Percentiles rank a stretch among this genome's conserved stretches.
Evolutionary conservation across 2,113 vertebrate species (phyloP).

Genomic region (Eurystomus gularis): DNA sequence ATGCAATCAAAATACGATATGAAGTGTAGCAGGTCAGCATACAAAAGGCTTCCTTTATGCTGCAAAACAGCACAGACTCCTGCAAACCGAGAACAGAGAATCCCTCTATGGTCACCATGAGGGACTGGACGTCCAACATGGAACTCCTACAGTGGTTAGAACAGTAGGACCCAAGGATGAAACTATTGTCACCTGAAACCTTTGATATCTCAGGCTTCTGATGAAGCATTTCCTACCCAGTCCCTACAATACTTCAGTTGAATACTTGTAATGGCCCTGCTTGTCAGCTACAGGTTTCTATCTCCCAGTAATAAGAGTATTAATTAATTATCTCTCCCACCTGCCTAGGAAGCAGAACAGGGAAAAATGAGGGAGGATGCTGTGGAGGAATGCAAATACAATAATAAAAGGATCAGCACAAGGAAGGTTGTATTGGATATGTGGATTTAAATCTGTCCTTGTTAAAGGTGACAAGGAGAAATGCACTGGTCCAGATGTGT

Average conservation of each 20-base stretch:
- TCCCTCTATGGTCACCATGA: not conserved
- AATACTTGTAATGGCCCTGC: not conserved
- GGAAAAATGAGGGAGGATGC: not conserved
- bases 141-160: not conserved
- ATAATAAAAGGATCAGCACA: not conserved
- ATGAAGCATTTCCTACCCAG: not conserved
- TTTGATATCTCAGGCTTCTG: not conserved
- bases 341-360: not conserved
- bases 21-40: not conserved
- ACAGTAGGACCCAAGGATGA: not conserved
- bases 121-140: rapidly evolving
- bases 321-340: not conserved
- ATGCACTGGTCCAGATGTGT: not conserved
- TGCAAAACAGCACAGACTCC: not conserved
- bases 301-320: not conserved
- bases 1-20: not conserved
- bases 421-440: not conserved
- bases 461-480: not conserved
- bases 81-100: not conserved
- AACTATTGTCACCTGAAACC: not conserved
- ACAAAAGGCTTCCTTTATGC: not conserved
- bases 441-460: not conserved
- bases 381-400: not conserved
- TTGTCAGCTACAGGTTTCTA: not conserved
- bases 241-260: not conserved